A percentile compares a stretch with the other conserved stretches of the same genome.
These are phyloP conservation scores for Aphaenogaster floridana DNA, from an alignment of 1,140 invertebrate genomes.

Conservation along the genomic window DNA sequence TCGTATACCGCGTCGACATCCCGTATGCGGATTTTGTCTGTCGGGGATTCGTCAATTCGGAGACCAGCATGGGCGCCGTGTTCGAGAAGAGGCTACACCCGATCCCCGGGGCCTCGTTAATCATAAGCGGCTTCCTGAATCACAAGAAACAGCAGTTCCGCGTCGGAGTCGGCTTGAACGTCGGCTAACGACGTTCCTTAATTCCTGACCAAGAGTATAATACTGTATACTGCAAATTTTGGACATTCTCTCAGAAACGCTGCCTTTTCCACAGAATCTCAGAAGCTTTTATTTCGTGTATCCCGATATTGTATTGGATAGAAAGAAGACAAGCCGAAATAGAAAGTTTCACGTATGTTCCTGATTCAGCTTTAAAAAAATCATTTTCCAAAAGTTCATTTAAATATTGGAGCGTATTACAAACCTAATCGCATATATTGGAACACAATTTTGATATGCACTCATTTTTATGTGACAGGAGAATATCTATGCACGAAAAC, in stretches of 20 bases:
- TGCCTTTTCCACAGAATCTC: not conserved
- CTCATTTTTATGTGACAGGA: not conserved
- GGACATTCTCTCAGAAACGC: not conserved
- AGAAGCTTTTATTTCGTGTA: not conserved
- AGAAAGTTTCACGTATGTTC: not conserved
- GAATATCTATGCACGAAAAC: not conserved
- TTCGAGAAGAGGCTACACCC: slow-evolving; percentile 92
- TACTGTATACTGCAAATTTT: not conserved
- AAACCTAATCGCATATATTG: not conserved
- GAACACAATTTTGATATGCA: slow-evolving; percentile 41
- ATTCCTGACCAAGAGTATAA: not conserved
- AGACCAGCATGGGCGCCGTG: slow-evolving; percentile 91
- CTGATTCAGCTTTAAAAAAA: slow-evolving; percentile 3
- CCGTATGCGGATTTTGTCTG: slow-evolving; percentile 91
- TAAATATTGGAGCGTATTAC: not conserved
- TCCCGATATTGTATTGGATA: not conserved
- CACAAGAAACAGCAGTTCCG: slow-evolving; percentile 89
- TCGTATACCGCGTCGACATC: slow-evolving; percentile 92
- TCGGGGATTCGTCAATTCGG: slow-evolving; percentile 91
- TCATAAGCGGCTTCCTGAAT: slow-evolving; percentile 91
- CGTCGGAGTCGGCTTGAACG: slow-evolving; percentile 89
- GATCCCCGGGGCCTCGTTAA: slow-evolving; percentile 90
- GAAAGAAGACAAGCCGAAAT: not conserved
- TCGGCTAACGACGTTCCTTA: slow-evolving; percentile 83
- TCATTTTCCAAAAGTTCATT: not conserved